Base-by-base conservation (phyloP, 92 coral and sea anemone species). In the Anthopleura xanthogrammica region DNA sequence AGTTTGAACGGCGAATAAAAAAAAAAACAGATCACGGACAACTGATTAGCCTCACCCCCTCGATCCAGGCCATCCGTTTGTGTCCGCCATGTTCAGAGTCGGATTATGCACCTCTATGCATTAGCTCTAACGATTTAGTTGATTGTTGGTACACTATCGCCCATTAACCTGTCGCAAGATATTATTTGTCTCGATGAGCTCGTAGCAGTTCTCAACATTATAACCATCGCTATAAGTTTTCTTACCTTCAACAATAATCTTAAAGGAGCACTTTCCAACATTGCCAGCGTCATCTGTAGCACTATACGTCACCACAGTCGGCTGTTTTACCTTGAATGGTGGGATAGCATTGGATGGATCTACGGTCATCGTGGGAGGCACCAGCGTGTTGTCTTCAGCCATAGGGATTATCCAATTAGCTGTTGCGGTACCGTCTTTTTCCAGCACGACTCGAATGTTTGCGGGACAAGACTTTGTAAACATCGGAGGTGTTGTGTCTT, bases 241-340 rank as follows among this genome's bases (percentile, higher is more conserved):
- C 66, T 76, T 64, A 88, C 91, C 91, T 79, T 88, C 91, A 7
- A 76, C 62, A 1, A 75, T 62, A 42, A 88, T 58, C 65, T 36
- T 84, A 52, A 88, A 88, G 43, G 88, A 88, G 62, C 91, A 88
- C 36, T 80, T 36, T 74, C 22, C 46, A 43, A 36, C 57, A 76
- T 88, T 84, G 7, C 88, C 91, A 22, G 84, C 78, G 29, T 77
- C 78, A 84, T 88, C 91, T 42, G 79, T 60, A 24, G 91, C 91
- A 40, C 68, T 88, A 66, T 88, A 88, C 58, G 77, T 75, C 41
- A 88, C 71, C 2, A 84, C 20, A 14, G 88, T 84, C 16, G 56
- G 70, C 52, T 40, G 36, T 29, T 79, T 41, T 75, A 84, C 76
- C 48, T 56, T 60, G 77, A 71, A 84, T 7, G 91, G 88, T 52